Evolutionary conservation across 2,113 vertebrate species (phyloP).

Genomic region (Serinus canaria): DNA sequence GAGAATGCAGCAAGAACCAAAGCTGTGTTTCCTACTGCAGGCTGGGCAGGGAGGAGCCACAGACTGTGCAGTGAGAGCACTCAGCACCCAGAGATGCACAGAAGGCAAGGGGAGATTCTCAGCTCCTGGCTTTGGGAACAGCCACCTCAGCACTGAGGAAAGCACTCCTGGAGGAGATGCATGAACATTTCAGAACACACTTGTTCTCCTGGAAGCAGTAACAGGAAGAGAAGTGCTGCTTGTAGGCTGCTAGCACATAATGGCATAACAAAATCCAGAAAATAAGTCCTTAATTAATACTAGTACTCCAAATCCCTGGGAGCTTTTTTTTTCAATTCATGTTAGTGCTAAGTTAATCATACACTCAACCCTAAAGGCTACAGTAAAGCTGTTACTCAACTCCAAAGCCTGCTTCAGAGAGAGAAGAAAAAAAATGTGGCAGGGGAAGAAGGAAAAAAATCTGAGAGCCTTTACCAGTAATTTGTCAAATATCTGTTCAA

Average conservation of each 20-base stretch:
- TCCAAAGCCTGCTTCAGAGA: not conserved
- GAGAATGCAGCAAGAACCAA: not conserved
- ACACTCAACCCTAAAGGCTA: not conserved
- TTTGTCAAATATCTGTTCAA: conserved; percentile 28
- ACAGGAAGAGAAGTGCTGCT: not conserved
- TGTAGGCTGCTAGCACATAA: not conserved
- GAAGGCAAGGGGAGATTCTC: not conserved
- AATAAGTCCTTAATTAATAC: not conserved
- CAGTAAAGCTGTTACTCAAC: not conserved
- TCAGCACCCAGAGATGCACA: not conserved
- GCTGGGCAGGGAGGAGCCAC: not conserved
- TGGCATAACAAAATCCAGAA: not conserved
- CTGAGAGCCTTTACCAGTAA: not conserved
- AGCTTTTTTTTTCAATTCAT: not conserved
- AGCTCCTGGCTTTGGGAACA: not conserved
- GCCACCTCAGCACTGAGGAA: not conserved
- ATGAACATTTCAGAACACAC: not conserved
- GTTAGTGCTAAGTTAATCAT: not conserved
- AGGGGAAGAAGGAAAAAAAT: not conserved
- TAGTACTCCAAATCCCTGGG: not conserved
- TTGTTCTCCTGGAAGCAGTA: not conserved
- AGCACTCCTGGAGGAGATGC: not conserved
- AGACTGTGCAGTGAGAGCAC: not conserved
- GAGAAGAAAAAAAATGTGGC: not conserved
- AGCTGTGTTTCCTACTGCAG: accelerated